phyloP scores from a whole-genome alignment of 1,140 invertebrate species.

The Saccostrea echinata region DNA sequence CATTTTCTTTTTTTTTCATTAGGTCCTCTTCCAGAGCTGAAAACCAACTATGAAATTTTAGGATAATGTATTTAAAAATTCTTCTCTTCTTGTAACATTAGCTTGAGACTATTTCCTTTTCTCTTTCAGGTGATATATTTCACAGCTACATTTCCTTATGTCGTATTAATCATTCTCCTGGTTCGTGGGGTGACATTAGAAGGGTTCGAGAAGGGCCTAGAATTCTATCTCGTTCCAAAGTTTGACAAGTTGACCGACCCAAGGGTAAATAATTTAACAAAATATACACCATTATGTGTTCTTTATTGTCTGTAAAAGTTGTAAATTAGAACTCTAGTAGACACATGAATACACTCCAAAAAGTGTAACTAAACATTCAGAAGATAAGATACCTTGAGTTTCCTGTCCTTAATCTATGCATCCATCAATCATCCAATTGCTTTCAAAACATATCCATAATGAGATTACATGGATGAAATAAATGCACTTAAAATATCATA shows the following conservation, averaged over 20 bases:
- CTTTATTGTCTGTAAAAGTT: too few relatives aligned
- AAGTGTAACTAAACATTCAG: too few relatives aligned
- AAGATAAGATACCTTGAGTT: too few relatives aligned
- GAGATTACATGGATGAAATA: too few relatives aligned
- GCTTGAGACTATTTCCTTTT: too few relatives aligned
- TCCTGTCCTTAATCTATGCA: too few relatives aligned
- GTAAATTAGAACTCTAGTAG: too few relatives aligned
- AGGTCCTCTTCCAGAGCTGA: neutral
- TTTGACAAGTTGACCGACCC: constrained; percentile 64
- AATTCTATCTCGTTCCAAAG: constrained; percentile 82
- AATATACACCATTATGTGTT: neutral
- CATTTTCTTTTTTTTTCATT: neutral
- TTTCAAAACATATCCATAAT: too few relatives aligned
- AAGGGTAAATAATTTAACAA: constrained; percentile 50
- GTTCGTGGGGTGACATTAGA: constrained; percentile 89
- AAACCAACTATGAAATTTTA: neutral
- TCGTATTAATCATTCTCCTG: constrained; percentile 89
- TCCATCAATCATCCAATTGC: too few relatives aligned
- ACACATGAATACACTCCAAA: too few relatives aligned
- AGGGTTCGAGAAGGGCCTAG: constrained; percentile 88
- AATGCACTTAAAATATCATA: too few relatives aligned
- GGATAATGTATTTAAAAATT: neutral
- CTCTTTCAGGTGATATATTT: constrained; percentile 86
- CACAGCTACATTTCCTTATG: constrained; percentile 91
- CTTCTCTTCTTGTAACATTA: neutral